These are phyloP conservation scores for Selenia dentaria DNA, from an alignment of 2,888 invertebrate genomes.

Conservation along the genomic window DNA sequence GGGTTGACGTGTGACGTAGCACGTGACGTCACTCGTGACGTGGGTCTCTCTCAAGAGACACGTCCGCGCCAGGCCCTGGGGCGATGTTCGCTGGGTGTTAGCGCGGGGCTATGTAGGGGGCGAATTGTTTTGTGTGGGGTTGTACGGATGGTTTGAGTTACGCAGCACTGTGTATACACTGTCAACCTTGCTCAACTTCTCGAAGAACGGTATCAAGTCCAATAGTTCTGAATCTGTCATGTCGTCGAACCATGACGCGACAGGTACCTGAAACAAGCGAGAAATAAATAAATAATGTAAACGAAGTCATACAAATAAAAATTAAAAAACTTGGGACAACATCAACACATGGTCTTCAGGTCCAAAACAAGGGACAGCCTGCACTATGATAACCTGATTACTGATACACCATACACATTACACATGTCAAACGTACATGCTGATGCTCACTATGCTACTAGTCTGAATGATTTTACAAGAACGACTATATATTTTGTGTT, in stretches of 20 bases:
- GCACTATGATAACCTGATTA: too few relatives aligned
- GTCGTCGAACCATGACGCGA: slow-evolving; percentile 99
- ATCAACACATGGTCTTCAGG: too few relatives aligned
- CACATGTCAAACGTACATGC: too few relatives aligned
- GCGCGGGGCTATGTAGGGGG: slow-evolving; percentile 69
- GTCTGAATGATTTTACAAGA: too few relatives aligned
- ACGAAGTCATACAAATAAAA: too few relatives aligned
- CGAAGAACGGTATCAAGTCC: slow-evolving; percentile 99
- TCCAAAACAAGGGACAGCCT: too few relatives aligned
- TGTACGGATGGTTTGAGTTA: slow-evolving; percentile 95
- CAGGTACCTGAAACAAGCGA: slow-evolving; percentile 94
- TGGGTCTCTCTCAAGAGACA: slow-evolving; percentile 2
- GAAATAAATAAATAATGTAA: too few relatives aligned
- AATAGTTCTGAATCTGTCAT: slow-evolving; percentile 98
- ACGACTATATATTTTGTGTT: too few relatives aligned
- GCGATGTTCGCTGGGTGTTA: background rate
- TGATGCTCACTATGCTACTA: too few relatives aligned
- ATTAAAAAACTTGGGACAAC: too few relatives aligned
- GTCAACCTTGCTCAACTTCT: slow-evolving; percentile 97
- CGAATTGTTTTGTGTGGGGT: slow-evolving; percentile 76
- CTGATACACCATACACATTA: too few relatives aligned
- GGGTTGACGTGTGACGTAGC: too few relatives aligned
- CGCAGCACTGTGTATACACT: slow-evolving; percentile 98
- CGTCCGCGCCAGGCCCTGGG: background rate
- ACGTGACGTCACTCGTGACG: background rate